phyloP scores from a whole-genome alignment of 2,888 invertebrate species.

The Cerceris ruficornis region DNA sequence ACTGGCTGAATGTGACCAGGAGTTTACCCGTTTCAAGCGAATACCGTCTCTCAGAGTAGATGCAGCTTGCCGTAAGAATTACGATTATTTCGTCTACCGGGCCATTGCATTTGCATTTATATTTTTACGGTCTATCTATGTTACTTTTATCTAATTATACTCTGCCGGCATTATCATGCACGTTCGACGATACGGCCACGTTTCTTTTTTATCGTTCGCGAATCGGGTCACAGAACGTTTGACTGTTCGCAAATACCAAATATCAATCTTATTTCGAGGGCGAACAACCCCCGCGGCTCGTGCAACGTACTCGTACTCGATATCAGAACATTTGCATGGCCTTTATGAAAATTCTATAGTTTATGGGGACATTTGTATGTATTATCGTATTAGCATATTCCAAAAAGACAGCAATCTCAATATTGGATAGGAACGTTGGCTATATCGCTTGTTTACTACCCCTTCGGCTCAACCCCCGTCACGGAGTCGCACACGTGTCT shows the following conservation, averaged over 20 bases:
- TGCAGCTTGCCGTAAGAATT: slow-evolving; percentile 14
- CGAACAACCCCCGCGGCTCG: slow-evolving; percentile 49
- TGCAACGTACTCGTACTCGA: slow-evolving; percentile 73
- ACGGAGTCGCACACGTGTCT: slow-evolving; percentile 68
- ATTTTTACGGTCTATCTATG: slow-evolving; percentile 28
- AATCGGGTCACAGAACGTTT: slow-evolving; percentile 49
- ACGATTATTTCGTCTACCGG: slow-evolving; percentile 22
- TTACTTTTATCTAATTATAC: slow-evolving; percentile 34
- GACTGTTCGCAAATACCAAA: slow-evolving; percentile 44
- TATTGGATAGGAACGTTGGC: slow-evolving; percentile 78
- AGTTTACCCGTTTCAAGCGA: background rate
- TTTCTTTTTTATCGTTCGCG: slow-evolving; percentile 31
- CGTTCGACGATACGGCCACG: background rate
- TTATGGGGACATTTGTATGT: slow-evolving; percentile 81
- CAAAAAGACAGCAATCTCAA: slow-evolving; percentile 81
- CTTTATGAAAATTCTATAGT: slow-evolving; percentile 82
- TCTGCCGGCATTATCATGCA: background rate
- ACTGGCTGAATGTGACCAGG: background rate
- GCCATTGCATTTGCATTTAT: slow-evolving; percentile 33
- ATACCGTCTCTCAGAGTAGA: background rate
- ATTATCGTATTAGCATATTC: slow-evolving; percentile 82
- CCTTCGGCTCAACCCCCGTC: slow-evolving; percentile 60
- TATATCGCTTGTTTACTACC: slow-evolving; percentile 80
- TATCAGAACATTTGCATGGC: slow-evolving; percentile 81
- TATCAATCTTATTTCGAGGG: slow-evolving; percentile 67